phyloP scores from a whole-genome alignment of 2,113 vertebrate species.

The Romanogobio albipinnatus region DNA sequence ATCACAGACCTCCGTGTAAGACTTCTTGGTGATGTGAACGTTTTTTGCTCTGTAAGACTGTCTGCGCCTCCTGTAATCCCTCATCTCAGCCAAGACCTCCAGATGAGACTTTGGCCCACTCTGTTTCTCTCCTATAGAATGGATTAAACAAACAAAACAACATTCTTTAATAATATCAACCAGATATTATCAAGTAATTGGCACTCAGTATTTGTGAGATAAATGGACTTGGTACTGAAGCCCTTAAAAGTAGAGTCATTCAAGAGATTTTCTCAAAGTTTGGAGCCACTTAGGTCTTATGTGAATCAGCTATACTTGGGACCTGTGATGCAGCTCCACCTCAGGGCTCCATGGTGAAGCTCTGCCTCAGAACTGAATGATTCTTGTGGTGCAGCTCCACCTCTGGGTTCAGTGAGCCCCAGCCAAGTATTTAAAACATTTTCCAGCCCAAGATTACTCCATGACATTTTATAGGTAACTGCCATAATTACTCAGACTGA shows the following conservation, averaged over 20 bases:
- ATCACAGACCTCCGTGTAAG: conserved; percentile 89
- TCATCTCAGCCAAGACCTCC: conserved; percentile 97
- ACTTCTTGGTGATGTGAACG: conserved; percentile 98
- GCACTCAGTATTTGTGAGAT: background rate
- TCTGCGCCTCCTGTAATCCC: conserved; percentile 94
- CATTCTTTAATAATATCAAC: conserved; percentile 5
- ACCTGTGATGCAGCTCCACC: background rate
- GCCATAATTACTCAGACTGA: background rate
- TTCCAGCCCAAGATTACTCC: background rate
- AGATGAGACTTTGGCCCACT: conserved; percentile 94
- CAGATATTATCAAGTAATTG: background rate
- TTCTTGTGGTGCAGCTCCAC: background rate
- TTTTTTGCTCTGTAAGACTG: conserved; percentile 98
- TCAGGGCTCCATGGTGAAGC: background rate
- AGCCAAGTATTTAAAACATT: background rate
- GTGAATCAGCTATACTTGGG: background rate
- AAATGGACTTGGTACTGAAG: background rate
- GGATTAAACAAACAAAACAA: background rate
- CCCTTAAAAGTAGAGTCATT: background rate
- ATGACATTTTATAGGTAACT: background rate
- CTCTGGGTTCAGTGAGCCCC: background rate
- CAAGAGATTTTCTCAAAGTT: background rate
- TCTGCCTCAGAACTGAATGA: background rate
- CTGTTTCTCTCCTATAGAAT: conserved; percentile 80
- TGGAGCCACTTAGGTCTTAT: background rate